Percentiles rank a stretch among this genome's conserved stretches.
These are phyloP conservation scores for Contarinia nasturtii DNA, from an alignment of 1,140 invertebrate genomes.

Conservation along the genomic window DNA sequence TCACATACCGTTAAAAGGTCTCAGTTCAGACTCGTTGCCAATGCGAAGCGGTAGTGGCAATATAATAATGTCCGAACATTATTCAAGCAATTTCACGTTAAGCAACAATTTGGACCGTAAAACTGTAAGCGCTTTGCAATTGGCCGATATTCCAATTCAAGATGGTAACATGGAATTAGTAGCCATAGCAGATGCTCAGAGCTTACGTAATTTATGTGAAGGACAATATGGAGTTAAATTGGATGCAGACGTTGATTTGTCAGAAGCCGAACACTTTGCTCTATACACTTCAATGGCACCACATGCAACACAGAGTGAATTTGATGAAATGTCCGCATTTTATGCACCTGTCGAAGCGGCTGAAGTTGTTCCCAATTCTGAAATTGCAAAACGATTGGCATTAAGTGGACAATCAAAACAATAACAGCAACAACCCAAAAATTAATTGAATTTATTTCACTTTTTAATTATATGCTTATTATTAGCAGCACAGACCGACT, in stretches of 20 bases:
- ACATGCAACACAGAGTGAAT: constrained; percentile 64
- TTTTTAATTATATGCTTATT: constrained; percentile 6
- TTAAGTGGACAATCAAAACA: neutral
- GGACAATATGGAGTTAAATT: constrained; percentile 19
- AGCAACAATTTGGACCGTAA: constrained; percentile 16
- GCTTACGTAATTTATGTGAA: constrained; percentile 19
- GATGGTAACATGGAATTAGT: constrained; percentile 24
- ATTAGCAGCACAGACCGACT: neutral
- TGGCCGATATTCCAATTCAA: constrained; percentile 20
- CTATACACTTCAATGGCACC: constrained; percentile 66
- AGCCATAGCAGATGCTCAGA: constrained; percentile 22
- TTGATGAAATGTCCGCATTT: constrained; percentile 70
- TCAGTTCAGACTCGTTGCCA: constrained; percentile 19
- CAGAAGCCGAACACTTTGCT: constrained; percentile 71
- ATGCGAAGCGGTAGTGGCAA: constrained; percentile 12
- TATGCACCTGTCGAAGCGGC: constrained; percentile 65
- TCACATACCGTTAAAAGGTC: constrained; percentile 38
- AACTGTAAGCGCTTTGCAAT: constrained; percentile 20
- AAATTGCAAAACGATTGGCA: constrained; percentile 18
- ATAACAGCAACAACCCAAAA: neutral
- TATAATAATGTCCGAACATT: constrained; percentile 11
- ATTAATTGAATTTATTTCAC: constrained; percentile 4
- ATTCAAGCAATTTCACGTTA: constrained; percentile 18
- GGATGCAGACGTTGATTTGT: constrained; percentile 37
- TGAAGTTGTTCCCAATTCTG: constrained; percentile 24